Percentiles rank a stretch among this genome's conserved stretches.
Evolutionary conservation across 2,113 vertebrate species (phyloP).

Genomic region (Chlorodrepanis virens): DNA sequence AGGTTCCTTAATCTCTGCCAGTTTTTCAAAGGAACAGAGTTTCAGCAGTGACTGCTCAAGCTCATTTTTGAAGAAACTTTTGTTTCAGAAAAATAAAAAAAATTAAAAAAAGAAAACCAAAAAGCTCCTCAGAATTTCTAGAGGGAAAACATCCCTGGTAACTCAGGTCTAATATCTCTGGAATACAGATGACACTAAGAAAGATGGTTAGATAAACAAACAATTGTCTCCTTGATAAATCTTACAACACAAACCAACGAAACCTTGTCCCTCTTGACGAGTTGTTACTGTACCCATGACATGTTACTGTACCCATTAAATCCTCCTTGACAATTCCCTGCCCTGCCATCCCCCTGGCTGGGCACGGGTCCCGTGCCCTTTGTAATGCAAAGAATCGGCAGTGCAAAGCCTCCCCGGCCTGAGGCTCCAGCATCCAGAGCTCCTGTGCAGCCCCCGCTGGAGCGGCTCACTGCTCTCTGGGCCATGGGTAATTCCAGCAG

Average conservation of each 20-base stretch:
- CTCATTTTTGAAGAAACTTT: not conserved
- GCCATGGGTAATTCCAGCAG: not conserved
- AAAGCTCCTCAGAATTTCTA: not conserved
- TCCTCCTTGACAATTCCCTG: not conserved
- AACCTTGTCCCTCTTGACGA: not conserved
- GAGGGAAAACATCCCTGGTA: not conserved
- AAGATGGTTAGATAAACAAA: not conserved
- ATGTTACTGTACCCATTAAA: not conserved
- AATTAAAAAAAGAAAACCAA: too few relatives aligned
- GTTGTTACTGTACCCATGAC: not conserved
- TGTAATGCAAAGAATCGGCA: accelerated
- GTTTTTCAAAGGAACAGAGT: not conserved
- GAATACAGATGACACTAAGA: not conserved
- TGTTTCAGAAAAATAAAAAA: not conserved
- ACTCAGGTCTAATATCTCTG: not conserved
- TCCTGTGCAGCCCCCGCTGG: not conserved
- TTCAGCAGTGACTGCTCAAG: not conserved
- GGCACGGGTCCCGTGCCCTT: accelerated
- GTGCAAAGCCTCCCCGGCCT: too few relatives aligned
- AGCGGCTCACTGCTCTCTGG: accelerated
- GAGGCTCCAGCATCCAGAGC: not conserved
- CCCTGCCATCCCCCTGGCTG: not conserved
- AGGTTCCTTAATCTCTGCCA: not conserved
- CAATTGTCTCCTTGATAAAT: not conserved
- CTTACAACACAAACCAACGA: not conserved